phyloP scores from a whole-genome alignment of 2,797 vertebrate genomes.

The Coilia nasus region DNA sequence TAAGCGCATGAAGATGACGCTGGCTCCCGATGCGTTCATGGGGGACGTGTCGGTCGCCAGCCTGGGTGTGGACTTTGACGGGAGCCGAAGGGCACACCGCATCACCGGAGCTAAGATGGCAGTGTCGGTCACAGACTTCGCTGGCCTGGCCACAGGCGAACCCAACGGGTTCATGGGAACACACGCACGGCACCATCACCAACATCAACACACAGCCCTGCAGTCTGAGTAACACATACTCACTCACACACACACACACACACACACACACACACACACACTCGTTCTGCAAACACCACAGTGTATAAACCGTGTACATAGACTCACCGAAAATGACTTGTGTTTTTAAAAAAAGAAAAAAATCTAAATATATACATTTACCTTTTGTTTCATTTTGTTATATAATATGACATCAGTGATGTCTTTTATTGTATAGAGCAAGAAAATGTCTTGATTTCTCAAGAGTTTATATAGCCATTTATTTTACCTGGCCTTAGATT shows the following conservation, averaged over 20 bases:
- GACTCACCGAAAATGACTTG: conserved; percentile 86
- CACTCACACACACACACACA: conserved; percentile 54
- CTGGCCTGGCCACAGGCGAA: conserved; percentile 86
- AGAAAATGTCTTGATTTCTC: conserved; percentile 97
- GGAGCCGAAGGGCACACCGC: conserved; percentile 85
- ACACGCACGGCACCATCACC: conserved; percentile 90
- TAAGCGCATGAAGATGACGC: conserved; percentile 94
- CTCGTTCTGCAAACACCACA: conserved; percentile 59
- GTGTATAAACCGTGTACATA: conserved; percentile 19
- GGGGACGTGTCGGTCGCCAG: conserved; percentile 91
- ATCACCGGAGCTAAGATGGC: conserved; percentile 98
- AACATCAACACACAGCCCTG: conserved; percentile 92
- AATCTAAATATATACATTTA: conserved; percentile 62
- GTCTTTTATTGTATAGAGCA: conserved; percentile 97
- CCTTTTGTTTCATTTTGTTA: conserved; percentile 68
- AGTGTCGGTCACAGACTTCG: conserved; percentile 95
- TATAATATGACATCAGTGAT: conserved; percentile 99
- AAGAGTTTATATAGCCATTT: conserved; percentile 97
- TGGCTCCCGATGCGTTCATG: conserved; percentile 87
- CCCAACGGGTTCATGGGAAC: conserved; percentile 89
- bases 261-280: conserved; percentile 49
- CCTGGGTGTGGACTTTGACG: conserved; percentile 93
- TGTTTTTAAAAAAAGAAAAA: conserved; percentile 56
- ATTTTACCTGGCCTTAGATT: conserved; percentile 84
- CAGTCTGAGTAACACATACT: conserved; percentile 88